A percentile compares a stretch with the other conserved stretches of the same genome.
These are phyloP conservation scores for Heliothis subflexa DNA, from an alignment of 1,140 invertebrate genomes.

Conservation along the genomic window DNA sequence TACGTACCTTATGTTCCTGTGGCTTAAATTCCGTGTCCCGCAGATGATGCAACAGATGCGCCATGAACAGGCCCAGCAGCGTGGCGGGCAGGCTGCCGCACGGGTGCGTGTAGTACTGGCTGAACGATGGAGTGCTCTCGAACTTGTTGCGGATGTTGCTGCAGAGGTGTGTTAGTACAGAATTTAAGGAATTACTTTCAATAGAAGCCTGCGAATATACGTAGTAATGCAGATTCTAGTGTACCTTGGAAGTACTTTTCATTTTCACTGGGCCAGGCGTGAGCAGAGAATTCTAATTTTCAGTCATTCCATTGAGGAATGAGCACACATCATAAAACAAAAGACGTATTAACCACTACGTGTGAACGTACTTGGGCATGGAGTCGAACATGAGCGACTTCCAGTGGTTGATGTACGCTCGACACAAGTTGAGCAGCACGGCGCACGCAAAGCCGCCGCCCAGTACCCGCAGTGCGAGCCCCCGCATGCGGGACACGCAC, in stretches of 20 bases:
- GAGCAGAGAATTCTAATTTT: background rate
- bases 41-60: constrained; percentile 35
- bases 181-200: too few species aligned
- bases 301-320: background rate
- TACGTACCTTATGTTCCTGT: too few species aligned
- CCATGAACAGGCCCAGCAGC: constrained; percentile 50
- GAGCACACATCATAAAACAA: background rate
- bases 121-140: constrained; percentile 31
- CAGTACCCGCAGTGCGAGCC: too few species aligned
- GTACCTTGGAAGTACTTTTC: too few species aligned
- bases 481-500: too few species aligned
- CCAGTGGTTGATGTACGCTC: constrained; percentile 50
- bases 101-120: constrained; percentile 44
- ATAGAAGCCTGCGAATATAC: too few species aligned
- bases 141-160: background rate
- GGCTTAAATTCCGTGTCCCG: constrained; percentile 43
- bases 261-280: background rate
- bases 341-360: background rate
- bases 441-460: too few species aligned
- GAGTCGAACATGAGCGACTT: constrained; percentile 45
- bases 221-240: too few species aligned
- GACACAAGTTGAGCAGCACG: constrained; percentile 31
- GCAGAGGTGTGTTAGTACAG: background rate
- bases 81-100: constrained; percentile 54
- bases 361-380: constrained; percentile 45